phyloP scores from a whole-genome alignment of 2,113 vertebrate genomes.

The Gambusia holbrooki region DNA sequence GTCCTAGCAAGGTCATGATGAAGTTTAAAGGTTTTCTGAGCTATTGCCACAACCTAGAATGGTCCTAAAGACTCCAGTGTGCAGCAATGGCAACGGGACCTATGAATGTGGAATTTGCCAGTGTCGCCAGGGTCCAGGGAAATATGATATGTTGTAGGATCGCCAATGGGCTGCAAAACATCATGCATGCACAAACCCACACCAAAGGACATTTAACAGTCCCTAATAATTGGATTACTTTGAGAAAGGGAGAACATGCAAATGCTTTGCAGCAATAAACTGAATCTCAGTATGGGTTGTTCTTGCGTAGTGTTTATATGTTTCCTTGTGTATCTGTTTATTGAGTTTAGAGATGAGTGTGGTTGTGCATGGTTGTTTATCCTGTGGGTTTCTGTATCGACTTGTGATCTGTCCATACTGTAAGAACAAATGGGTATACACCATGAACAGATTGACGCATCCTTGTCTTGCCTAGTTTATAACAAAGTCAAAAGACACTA shows the following conservation, averaged over 20 bases:
- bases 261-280: background rate
- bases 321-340: background rate
- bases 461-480: no score
- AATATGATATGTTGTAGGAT: background rate
- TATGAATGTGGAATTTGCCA: no score
- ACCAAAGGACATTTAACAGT: no score
- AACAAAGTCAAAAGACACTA: background rate
- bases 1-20: background rate
- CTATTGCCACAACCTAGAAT: background rate
- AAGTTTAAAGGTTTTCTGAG: background rate
- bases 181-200: no score
- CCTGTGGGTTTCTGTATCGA: background rate
- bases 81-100: no score
- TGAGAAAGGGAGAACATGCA: background rate
- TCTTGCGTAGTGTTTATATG: no score
- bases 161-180: background rate
- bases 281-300: background rate
- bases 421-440: background rate
- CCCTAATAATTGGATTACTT: no score
- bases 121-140: no score
- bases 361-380: background rate
- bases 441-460: background rate
- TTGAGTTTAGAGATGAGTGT: background rate
- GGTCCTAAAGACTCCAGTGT: background rate
- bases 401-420: background rate